These are phyloP conservation scores for Pasiphila rectangulata DNA, from an alignment of 2,888 invertebrate genomes.

Conservation along the genomic window DNA sequence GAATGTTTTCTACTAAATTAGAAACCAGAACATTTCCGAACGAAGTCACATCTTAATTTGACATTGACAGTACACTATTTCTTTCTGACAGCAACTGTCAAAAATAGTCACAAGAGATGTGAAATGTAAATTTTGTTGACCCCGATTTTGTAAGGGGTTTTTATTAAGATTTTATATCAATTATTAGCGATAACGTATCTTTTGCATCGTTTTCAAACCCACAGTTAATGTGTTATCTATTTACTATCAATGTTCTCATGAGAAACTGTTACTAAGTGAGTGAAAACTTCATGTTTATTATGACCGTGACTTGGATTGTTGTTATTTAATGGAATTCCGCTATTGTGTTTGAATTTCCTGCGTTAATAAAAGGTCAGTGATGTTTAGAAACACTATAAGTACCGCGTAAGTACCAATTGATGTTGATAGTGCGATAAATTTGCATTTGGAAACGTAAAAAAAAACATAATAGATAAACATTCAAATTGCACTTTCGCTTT, in stretches of 20 bases:
- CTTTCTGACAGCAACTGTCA: not conserved
- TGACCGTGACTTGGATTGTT: conserved; percentile 13
- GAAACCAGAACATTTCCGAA: too few species aligned
- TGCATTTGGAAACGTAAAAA: too few species aligned
- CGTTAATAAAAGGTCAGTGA: conserved; percentile 19
- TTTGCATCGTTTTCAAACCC: not conserved
- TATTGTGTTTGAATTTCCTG: conserved; percentile 13
- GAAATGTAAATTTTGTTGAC: not conserved
- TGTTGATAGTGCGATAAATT: conserved; percentile 8
- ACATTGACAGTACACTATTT: not conserved
- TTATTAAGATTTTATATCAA: conserved; percentile 2
- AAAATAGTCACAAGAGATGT: not conserved
- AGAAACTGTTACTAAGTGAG: conserved; percentile 13
- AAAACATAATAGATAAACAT: too few species aligned
- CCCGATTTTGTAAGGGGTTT: conserved; percentile 15
- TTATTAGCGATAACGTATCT: conserved; percentile 13
- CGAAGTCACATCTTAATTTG: not conserved
- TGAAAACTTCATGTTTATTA: conserved; percentile 17
- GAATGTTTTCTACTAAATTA: too few species aligned
- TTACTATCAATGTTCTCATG: not conserved
- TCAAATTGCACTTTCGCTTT: too few species aligned
- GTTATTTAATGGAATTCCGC: conserved; percentile 7
- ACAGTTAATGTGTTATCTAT: not conserved
- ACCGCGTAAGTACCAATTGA: conserved; percentile 10
- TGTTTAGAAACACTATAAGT: conserved; percentile 1